Base-by-base conservation (phyloP, 1,140 invertebrate species). In the Eumaeus atala region DNA sequence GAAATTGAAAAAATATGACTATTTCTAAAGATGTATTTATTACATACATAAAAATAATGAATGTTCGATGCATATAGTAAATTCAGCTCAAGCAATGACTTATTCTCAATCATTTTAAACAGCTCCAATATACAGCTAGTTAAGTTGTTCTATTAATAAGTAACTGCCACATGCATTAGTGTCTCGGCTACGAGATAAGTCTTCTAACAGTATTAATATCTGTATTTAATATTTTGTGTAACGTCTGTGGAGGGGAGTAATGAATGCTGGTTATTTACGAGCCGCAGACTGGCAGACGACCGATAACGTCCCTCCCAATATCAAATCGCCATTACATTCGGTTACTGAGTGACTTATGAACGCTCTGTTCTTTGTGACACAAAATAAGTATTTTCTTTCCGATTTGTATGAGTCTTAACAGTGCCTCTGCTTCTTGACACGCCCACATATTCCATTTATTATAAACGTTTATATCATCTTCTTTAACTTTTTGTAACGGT, bases 231-330 rank as follows among this genome's bases (percentile, higher is more conserved):
- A 80, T 68, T 83, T 77, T 74, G 74, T 68, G 12, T 10, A 70
- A 64, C 67, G 67, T 67, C 58, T 51, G 61, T 51, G 28, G 38
- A 42, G 37, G 74, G 70, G 65, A 67, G 70, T 80, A 75, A 78
- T 80, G 75, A 78, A 80, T 80, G 70, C 64, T 60, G 51, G 63
- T 79, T 78, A 83, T 83, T 83, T 83, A 83, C 67, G 75, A 70
- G 67, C 67, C 59, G 70, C 59, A 72, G 72, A 78, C 70, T 74
- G 74, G 70, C 62, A 69, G 72, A 70, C 76, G 74, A 73, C 62
- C 71, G 78, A 83, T 83, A 83, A 66, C 71, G 74, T 70, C 77
- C 74, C 67, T 67, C 66, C 69, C 75, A 74, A 78, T 80, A 78
- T 80, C 67, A 83, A 78, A 83, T 74, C 67, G 66, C 74, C 61